These are phyloP conservation scores for Leptopilina drosophilae DNA, from an alignment of 2,888 invertebrate species.

Conservation along the genomic window DNA sequence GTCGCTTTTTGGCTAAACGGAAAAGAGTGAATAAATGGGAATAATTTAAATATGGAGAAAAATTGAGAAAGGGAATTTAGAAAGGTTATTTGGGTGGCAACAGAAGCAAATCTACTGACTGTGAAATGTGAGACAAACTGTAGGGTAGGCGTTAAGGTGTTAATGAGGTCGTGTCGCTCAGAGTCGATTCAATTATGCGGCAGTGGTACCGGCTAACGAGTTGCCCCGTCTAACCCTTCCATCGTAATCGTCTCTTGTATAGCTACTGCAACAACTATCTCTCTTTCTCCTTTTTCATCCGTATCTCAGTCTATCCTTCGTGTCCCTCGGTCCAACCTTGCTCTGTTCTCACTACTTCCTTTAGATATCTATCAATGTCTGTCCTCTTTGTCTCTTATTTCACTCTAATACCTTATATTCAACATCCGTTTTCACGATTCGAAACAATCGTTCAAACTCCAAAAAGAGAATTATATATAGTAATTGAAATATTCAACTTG, in stretches of 20 bases:
- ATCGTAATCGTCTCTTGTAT: constrained; percentile 29
- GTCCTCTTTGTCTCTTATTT: neutral
- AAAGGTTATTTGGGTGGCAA: constrained; percentile 9
- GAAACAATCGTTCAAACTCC: no score
- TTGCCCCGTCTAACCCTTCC: constrained; percentile 58
- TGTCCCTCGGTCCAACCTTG: constrained; percentile 29
- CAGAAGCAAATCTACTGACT: constrained; percentile 49
- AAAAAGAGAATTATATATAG: no score
- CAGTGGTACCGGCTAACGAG: constrained; percentile 70
- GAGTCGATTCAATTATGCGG: constrained; percentile 76
- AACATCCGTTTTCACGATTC: neutral
- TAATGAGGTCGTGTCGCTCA: constrained; percentile 77
- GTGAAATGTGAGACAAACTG: constrained; percentile 74
- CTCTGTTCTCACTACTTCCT: constrained; percentile 35
- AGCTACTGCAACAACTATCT: constrained; percentile 27
- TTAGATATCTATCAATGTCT: constrained; percentile 22
- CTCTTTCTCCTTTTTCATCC: constrained; percentile 21
- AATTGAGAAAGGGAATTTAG: neutral
- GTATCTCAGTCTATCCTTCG: constrained; percentile 35
- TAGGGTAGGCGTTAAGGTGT: constrained; percentile 75
- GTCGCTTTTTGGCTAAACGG: no score
- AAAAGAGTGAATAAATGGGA: no score
- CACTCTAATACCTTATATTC: neutral
- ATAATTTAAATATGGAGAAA: no score
- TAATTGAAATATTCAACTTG: neutral